Conservation (phyloP, 2,888 invertebrate species). For the Tortricodes alternella region DNA sequence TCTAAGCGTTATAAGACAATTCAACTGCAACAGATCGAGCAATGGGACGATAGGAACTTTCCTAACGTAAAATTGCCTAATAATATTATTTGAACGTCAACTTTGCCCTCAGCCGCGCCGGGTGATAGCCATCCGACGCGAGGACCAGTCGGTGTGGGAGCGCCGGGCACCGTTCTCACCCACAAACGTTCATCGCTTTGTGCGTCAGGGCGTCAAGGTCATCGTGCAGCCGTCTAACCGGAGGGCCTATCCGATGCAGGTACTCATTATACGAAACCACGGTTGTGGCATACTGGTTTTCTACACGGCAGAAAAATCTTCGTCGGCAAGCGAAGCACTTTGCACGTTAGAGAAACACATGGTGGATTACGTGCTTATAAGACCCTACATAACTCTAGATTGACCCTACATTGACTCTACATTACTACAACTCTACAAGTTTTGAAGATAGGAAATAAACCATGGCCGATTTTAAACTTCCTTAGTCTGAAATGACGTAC, state of each 20-base stretch:
- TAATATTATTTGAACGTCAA: background rate
- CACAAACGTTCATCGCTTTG: slow-evolving; percentile 93
- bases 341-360: no score
- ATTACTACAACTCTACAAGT: no score
- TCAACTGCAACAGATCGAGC: background rate
- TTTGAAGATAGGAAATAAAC: no score
- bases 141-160: slow-evolving; percentile 98
- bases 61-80: background rate
- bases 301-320: background rate
- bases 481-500: no score
- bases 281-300: background rate
- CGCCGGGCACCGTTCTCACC: slow-evolving; percentile 97
- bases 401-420: no score
- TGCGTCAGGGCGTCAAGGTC: slow-evolving; percentile 94
- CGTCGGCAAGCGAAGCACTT: no score
- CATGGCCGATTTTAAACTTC: no score
- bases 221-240: slow-evolving; percentile 99
- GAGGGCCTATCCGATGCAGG: slow-evolving; percentile 98
- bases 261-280: slow-evolving; percentile 38
- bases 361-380: no score
- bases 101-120: slow-evolving; percentile 78
- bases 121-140: slow-evolving; percentile 93
- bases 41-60: slow-evolving; percentile 8
- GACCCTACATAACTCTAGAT: no score
- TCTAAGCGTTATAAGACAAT: no score